Evolutionary conservation across 1,140 invertebrate genomes (phyloP).

Genomic region (Lordiphosa mommai): DNA sequence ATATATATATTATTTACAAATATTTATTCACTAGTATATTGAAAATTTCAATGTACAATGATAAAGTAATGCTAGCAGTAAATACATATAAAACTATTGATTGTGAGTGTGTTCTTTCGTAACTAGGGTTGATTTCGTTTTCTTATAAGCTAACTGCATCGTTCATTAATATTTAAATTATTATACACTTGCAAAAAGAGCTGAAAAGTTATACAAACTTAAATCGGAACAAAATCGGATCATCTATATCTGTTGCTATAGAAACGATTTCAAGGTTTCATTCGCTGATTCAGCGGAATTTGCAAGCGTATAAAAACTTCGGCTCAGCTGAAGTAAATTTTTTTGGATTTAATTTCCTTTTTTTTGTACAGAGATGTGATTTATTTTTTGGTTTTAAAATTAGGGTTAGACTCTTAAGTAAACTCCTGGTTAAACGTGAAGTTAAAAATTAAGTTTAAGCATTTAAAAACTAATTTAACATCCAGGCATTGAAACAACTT

Average conservation of each 20-base stretch:
- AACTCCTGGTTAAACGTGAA: constrained; percentile 27
- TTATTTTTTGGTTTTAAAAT: constrained; percentile 3
- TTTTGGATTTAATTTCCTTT: too few relatives aligned
- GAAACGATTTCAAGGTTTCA: too few relatives aligned
- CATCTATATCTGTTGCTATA: too few relatives aligned
- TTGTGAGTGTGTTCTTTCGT: constrained; percentile 14
- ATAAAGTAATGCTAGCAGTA: constrained; percentile 10
- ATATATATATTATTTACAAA: constrained; percentile 45
- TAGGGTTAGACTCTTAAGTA: constrained; percentile 51
- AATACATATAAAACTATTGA: constrained; percentile 25
- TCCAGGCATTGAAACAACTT: constrained; percentile 33
- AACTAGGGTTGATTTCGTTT: constrained; percentile 7
- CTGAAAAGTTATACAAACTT: too few relatives aligned
- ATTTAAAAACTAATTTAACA: constrained; percentile 57
- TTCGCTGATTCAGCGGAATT: too few relatives aligned
- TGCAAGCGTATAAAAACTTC: too few relatives aligned
- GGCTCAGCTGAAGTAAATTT: too few relatives aligned
- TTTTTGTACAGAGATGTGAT: constrained; percentile 1
- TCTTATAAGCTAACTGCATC: constrained; percentile 12
- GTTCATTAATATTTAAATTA: constrained; percentile 19
- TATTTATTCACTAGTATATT: constrained; percentile 28
- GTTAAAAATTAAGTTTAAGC: constrained; percentile 47
- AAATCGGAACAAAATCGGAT: too few relatives aligned
- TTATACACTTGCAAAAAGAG: too few relatives aligned
- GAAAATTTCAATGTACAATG: constrained; percentile 17